Evolutionary conservation across 1,140 invertebrate species (phyloP), one percentile per base, ranked within the genome.

Genomic region (Drosophila repleta): DNA sequence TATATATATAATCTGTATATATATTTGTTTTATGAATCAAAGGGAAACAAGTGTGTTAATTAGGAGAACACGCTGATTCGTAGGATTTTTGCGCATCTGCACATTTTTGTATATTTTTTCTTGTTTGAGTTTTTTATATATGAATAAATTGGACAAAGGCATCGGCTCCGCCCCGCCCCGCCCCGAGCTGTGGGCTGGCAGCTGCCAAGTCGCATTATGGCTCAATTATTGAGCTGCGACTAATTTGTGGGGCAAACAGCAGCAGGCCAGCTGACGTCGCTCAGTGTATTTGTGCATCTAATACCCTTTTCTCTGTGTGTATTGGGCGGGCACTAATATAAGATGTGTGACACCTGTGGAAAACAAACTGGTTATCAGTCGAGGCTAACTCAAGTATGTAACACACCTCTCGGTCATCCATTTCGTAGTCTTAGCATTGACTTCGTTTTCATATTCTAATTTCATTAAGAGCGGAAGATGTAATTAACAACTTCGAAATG

Each of bases 181-280:
- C 37, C 46, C 35, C 48, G 32, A 49, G 58, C 66, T 61, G 55
- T 46, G 37, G 46, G 49, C 43, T 39, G 32, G 32, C 55, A 66
- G 56, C 74, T 73, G 78, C 64, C 64, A 66, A 55, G 43, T 70
- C 61, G 37, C 55, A 87, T 85, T 78, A 85, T 87, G 78, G 66
- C 81, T 85, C 84, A 80, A 85, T 85, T 85, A 85, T 85, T 71
- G 69, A 81, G 81, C 61, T 74, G 66, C 82, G 87, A 81, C 81
- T 85, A 85, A 85, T 87, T 62, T 49, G 49, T 62, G 66, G 45
- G 39, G 61, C 43, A 85, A 49, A 84, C 71, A 84, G 5, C 26
- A 11, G 11, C n/a, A n/a, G 45, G 15, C 15, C 20, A 48, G 17
- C 43, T 58, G 53, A 51, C 21, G 62, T 46, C 52, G 41, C 21